Evolutionary conservation across 2,888 invertebrate genomes (phyloP).

Genomic region (Dicranocentrus wangi): DNA sequence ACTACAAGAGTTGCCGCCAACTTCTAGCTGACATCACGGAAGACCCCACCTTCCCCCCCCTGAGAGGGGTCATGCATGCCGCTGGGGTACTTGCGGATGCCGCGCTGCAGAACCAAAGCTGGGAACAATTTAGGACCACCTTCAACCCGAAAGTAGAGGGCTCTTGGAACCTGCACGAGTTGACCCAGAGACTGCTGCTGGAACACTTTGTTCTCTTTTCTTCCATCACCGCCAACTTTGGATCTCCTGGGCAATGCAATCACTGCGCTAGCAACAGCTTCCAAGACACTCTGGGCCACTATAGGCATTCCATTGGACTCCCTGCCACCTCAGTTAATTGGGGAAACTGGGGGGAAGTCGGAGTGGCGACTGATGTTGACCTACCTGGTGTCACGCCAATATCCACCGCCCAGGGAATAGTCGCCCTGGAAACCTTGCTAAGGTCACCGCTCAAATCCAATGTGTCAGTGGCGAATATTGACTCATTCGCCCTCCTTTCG

Average conservation of each 20-base stretch:
- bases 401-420: slow-evolving; percentile 18
- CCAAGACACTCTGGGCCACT: slow-evolving; percentile 15
- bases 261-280: slow-evolving; percentile 44
- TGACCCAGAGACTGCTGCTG: slow-evolving; percentile 30
- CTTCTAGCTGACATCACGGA: slow-evolving; percentile 25
- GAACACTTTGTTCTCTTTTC: slow-evolving; percentile 63
- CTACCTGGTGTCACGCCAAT: slow-evolving; percentile 14
- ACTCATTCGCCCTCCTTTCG: not conserved
- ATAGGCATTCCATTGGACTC: slow-evolving; percentile 34
- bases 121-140: slow-evolving; percentile 39
- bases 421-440: slow-evolving; percentile 21
- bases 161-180: slow-evolving; percentile 55
- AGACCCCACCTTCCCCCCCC: slow-evolving; percentile 14
- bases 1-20: slow-evolving; percentile 14
- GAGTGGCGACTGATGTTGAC: slow-evolving; percentile 34
- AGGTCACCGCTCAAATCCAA: slow-evolving; percentile 9
- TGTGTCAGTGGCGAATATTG: slow-evolving; percentile 25
- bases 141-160: slow-evolving; percentile 45
- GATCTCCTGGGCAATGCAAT: slow-evolving; percentile 47
- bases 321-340: slow-evolving; percentile 45
- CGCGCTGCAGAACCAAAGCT: slow-evolving; percentile 47
- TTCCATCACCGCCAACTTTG: slow-evolving; percentile 32
- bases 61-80: slow-evolving; percentile 62
- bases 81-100: slow-evolving; percentile 53
- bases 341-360: slow-evolving; percentile 55